Percentiles rank a stretch among this genome's conserved stretches.
These are phyloP conservation scores for Pteronotus mesoamericanus DNA, from an alignment of 2,797 vertebrate species.

Conservation along the genomic window DNA sequence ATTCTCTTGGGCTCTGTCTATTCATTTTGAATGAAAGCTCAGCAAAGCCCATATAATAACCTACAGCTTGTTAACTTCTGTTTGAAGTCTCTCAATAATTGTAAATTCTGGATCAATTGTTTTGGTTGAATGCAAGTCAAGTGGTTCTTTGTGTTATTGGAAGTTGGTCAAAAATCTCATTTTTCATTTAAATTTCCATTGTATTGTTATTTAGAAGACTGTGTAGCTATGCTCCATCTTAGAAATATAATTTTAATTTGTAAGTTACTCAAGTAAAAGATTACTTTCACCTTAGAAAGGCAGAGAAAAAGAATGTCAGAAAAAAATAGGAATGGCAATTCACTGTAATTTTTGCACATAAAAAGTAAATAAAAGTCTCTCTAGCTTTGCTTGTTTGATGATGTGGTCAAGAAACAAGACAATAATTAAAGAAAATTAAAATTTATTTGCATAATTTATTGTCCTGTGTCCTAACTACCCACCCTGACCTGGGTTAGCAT, in stretches of 20 bases:
- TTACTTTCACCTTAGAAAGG: not conserved
- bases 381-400: conserved; percentile 45
- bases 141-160: not conserved
- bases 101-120: not conserved
- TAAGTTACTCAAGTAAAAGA: not conserved
- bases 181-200: not conserved
- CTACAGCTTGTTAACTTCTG: conserved; percentile 13
- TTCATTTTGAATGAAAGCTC: conserved; percentile 18
- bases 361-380: conserved; percentile 63
- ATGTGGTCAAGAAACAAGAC: conserved; percentile 48
- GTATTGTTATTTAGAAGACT: not conserved
- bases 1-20: conserved; percentile 6
- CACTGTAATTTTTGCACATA: not conserved
- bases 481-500: not conserved
- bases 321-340: not conserved
- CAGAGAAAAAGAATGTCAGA: not conserved
- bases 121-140: conserved; percentile 4
- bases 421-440: conserved; percentile 44
- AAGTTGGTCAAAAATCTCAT: conserved; percentile 22
- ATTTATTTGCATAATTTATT: not conserved
- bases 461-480: not conserved
- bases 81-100: conserved; percentile 2
- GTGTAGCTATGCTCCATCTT: not conserved
- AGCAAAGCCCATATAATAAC: not conserved
- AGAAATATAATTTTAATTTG: conserved; percentile 29